phyloP scores from a whole-genome alignment of 1,140 invertebrate genomes.

The Grapholita molesta region DNA sequence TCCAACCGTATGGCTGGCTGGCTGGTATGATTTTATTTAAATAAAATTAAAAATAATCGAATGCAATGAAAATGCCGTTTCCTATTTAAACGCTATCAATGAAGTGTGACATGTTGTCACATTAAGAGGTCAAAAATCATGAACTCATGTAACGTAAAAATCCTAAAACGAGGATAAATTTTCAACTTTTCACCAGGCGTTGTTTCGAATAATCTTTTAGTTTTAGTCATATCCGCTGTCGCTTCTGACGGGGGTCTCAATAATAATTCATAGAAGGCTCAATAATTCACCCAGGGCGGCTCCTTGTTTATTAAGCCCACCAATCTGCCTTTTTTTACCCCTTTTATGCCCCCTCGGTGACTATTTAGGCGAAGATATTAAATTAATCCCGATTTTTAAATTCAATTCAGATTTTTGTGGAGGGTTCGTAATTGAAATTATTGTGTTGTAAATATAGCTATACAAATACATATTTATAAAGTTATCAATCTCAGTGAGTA shows the following conservation, averaged over 20 bases:
- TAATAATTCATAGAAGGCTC: conserved; percentile 6
- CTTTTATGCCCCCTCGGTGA: conserved; percentile 2
- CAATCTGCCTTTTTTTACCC: conserved; percentile 13
- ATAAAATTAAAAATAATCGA: too few species aligned
- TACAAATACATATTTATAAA: neutral
- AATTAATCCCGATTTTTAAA: conserved; percentile 25
- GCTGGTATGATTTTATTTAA: too few species aligned
- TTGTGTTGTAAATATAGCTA: neutral
- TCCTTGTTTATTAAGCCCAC: conserved; percentile 9
- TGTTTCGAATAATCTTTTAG: too few species aligned
- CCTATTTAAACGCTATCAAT: too few species aligned
- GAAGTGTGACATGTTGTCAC: too few species aligned
- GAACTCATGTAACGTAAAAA: too few species aligned
- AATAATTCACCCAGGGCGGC: conserved; percentile 5
- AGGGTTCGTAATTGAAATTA: conserved; percentile 1
- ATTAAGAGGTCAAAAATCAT: too few species aligned
- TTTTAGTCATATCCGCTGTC: neutral
- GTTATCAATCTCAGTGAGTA: neutral
- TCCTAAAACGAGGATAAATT: too few species aligned
- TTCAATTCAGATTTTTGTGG: conserved; percentile 13
- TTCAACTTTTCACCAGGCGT: too few species aligned
- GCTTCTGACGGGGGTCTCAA: neutral
- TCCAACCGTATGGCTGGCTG: too few species aligned
- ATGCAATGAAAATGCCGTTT: too few species aligned
- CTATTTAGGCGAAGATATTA: conserved; percentile 16